Percentiles rank a stretch among this genome's conserved stretches.
Conservation (phyloP, 1,140 invertebrate genomes). For the Trichonephila clavata region DNA sequence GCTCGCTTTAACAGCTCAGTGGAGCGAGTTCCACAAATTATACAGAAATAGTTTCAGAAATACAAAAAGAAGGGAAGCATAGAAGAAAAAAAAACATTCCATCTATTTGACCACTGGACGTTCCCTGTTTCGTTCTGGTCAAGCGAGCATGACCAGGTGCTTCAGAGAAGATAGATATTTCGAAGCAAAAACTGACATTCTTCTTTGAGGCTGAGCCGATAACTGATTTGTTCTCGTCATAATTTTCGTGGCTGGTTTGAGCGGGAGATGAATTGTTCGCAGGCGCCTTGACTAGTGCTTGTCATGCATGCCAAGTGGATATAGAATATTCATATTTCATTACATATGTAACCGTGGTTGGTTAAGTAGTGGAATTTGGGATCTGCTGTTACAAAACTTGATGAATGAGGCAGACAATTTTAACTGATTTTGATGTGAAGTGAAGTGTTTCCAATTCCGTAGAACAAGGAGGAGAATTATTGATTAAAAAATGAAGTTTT, state of each 20-base stretch:
- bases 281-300: background rate
- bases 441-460: background rate
- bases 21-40: slow-evolving; percentile 64
- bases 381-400: background rate
- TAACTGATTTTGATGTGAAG: background rate
- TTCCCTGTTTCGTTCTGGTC: slow-evolving; percentile 24
- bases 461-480: background rate
- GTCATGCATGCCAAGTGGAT: slow-evolving; percentile 37
- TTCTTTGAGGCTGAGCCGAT: slow-evolving; percentile 38
- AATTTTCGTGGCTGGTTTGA: slow-evolving; percentile 55
- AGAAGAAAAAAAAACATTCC: background rate
- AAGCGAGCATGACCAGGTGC: slow-evolving; percentile 53
- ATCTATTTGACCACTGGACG: slow-evolving; percentile 16
- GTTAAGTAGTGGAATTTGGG: background rate
- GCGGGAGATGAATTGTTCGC: slow-evolving; percentile 64
- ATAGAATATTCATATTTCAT: slow-evolving; percentile 64
- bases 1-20: slow-evolving; percentile 45
- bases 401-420: background rate
- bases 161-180: slow-evolving; percentile 53
- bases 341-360: slow-evolving; percentile 36
- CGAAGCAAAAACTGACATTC: background rate
- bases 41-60: slow-evolving; percentile 20
- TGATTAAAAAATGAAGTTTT: background rate
- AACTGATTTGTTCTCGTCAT: slow-evolving; percentile 64
- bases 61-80: slow-evolving; percentile 13